Evolutionary conservation across 2,113 vertebrate species (phyloP).

Genomic region (Albula glossodonta): DNA sequence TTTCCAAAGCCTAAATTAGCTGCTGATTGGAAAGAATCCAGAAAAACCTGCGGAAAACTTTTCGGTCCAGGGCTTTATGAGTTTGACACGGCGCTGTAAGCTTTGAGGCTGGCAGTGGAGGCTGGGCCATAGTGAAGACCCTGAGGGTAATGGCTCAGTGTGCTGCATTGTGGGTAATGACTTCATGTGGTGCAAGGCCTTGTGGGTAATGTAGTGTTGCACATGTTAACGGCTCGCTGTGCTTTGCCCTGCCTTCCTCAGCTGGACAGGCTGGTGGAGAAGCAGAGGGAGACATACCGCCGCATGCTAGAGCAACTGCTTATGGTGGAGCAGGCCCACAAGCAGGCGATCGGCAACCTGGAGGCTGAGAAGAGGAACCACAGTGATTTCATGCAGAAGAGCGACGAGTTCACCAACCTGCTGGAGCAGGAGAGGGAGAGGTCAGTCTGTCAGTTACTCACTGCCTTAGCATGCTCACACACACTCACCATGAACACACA

Average conservation of each 20-base stretch:
- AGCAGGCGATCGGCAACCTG: slow-evolving; percentile 81
- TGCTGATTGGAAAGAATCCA: too few species aligned
- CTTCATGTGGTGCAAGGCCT: too few species aligned
- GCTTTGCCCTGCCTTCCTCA: not conserved
- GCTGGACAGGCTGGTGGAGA: slow-evolving; percentile 89
- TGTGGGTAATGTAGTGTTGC: too few species aligned
- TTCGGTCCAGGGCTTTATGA: too few species aligned
- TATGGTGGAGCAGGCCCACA: slow-evolving; percentile 88
- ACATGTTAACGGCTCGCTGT: not conserved
- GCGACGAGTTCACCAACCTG: slow-evolving; percentile 88
- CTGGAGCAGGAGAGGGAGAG: slow-evolving; percentile 85
- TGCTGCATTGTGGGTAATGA: too few species aligned
- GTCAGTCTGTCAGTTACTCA: not conserved
- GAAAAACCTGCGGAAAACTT: too few species aligned
- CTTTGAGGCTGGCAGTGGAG: too few species aligned
- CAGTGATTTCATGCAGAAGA: slow-evolving; percentile 89
- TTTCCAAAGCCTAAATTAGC: too few species aligned
- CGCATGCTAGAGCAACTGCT: slow-evolving; percentile 91
- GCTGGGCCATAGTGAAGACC: too few species aligned
- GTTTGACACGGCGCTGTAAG: too few species aligned
- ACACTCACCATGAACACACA: not conserved
- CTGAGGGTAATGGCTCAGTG: too few species aligned
- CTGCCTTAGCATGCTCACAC: too few species aligned
- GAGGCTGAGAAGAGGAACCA: slow-evolving; percentile 93
- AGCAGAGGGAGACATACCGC: slow-evolving; percentile 86